phyloP scores from a whole-genome alignment of 2,113 vertebrate genomes.

The Bufo bufo region DNA sequence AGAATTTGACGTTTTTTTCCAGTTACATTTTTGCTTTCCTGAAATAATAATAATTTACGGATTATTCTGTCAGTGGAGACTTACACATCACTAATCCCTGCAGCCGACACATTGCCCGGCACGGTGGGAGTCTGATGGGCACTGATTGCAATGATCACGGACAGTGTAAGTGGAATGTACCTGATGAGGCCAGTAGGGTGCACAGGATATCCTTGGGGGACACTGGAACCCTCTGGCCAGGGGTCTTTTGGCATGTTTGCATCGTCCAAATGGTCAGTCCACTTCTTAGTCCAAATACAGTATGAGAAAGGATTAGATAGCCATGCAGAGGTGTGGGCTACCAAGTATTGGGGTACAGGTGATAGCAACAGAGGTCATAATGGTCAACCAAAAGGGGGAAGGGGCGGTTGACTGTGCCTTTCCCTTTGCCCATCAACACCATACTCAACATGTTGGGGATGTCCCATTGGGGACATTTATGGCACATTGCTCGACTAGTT shows the following conservation, averaged over 20 bases:
- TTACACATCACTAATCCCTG: background rate
- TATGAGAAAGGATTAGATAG: background rate
- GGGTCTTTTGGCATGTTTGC: no score
- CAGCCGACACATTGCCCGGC: background rate
- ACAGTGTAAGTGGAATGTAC: background rate
- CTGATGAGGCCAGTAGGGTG: background rate
- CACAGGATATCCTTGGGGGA: background rate
- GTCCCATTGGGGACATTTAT: no score
- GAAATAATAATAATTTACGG: constrained; percentile 1
- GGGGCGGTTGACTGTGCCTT: no score
- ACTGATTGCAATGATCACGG: background rate
- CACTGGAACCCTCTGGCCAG: no score
- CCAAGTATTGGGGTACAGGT: background rate
- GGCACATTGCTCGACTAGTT: no score
- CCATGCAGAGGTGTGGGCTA: background rate
- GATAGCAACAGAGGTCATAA: background rate
- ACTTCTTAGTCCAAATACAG: no score
- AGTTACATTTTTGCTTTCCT: background rate
- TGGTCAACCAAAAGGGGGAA: no score
- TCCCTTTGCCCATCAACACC: no score
- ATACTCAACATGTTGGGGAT: no score
- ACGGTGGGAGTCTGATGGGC: background rate
- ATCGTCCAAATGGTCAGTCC: no score
- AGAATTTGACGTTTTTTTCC: background rate
- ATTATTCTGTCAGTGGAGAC: constrained; percentile 4